A percentile compares a stretch with the other conserved stretches of the same genome.
Evolutionary conservation across 2,888 invertebrate species (phyloP).

Genomic region (Helicoverpa assulta): DNA sequence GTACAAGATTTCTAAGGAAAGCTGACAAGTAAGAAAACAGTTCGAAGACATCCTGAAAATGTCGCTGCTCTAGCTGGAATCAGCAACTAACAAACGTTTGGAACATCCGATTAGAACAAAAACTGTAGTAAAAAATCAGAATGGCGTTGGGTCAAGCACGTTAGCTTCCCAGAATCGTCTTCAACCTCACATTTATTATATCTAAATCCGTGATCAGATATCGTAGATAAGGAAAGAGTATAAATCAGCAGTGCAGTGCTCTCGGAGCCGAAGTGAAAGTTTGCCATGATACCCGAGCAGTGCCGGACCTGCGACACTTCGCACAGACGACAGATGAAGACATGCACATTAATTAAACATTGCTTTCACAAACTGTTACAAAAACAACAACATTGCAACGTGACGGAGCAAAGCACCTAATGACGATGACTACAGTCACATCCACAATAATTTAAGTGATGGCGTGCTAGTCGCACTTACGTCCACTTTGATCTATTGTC

Average conservation of each 20-base stretch:
- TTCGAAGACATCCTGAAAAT: slow-evolving; percentile 39
- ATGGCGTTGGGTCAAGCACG: slow-evolving; percentile 41
- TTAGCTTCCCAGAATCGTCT: slow-evolving; percentile 55
- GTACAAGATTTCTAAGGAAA: slow-evolving; percentile 43
- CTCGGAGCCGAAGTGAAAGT: slow-evolving; percentile 83
- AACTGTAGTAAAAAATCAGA: slow-evolving; percentile 31
- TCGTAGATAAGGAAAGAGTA: slow-evolving; percentile 79
- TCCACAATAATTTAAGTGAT: slow-evolving; percentile 53
- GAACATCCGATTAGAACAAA: slow-evolving; percentile 44
- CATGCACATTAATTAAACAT: slow-evolving; percentile 76
- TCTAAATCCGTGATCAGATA: slow-evolving; percentile 80
- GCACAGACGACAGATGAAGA: slow-evolving; percentile 73
- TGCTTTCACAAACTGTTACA: slow-evolving; percentile 76
- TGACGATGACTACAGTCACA: slow-evolving; percentile 60
- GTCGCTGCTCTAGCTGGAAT: slow-evolving; percentile 28
- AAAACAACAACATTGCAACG: slow-evolving; percentile 61
- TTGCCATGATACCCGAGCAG: slow-evolving; percentile 71
- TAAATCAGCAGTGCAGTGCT: slow-evolving; percentile 77
- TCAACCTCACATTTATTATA: slow-evolving; percentile 65
- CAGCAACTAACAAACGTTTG: slow-evolving; percentile 26
- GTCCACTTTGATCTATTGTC: slow-evolving; percentile 41
- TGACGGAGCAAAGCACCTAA: slow-evolving; percentile 45
- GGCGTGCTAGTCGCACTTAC: slow-evolving; percentile 53
- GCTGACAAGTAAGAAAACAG: slow-evolving; percentile 44
- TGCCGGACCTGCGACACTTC: slow-evolving; percentile 77